Conservation (phyloP, 2,113 vertebrate genomes). For the Varanus salvator region DNA sequence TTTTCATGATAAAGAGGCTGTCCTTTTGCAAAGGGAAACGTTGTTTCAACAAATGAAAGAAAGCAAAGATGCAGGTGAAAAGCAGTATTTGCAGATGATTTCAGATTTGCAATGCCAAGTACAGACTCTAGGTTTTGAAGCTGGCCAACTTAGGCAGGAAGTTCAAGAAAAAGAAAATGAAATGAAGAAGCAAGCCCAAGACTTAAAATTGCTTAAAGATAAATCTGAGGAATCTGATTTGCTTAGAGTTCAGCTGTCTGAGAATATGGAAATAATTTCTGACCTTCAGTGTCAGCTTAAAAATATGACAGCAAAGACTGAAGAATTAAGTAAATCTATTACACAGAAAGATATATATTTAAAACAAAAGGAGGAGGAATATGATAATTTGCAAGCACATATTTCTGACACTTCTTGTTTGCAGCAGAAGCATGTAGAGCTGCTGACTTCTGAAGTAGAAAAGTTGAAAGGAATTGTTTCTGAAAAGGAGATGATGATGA, state of each 20-base stretch:
- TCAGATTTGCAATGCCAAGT: conserved; percentile 73
- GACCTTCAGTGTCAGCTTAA: conserved; percentile 75
- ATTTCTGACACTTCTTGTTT: conserved; percentile 67
- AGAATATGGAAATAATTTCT: conserved; percentile 78
- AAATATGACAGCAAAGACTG: conserved; percentile 58
- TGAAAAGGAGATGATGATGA: conserved; percentile 75
- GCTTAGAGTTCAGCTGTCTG: conserved; percentile 75
- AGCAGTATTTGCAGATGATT: conserved; percentile 70
- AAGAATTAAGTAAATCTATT: conserved; percentile 66
- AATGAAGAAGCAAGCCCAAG: conserved; percentile 70
- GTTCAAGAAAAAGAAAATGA: conserved; percentile 74
- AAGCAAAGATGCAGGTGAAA: conserved; percentile 68
- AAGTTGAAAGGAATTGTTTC: conserved; percentile 71
- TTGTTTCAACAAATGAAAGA: conserved; percentile 77
- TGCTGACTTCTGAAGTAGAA: conserved; percentile 71
- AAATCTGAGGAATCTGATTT: conserved; percentile 74
- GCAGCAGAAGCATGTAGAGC: conserved; percentile 71
- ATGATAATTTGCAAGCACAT: conserved; percentile 60
- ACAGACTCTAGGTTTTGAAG: conserved; percentile 62
- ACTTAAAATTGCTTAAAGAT: conserved; percentile 72
- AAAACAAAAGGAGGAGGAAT: conserved; percentile 75
- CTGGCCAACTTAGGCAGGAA: conserved; percentile 38
- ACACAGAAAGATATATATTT: conserved; percentile 76
- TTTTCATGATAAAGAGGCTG: conserved; percentile 73
- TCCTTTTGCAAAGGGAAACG: conserved; percentile 74